Percentiles rank a stretch among this genome's conserved stretches.
Conservation (phyloP, 2,797 vertebrate species). For the Passerculus sandwichensis region DNA sequence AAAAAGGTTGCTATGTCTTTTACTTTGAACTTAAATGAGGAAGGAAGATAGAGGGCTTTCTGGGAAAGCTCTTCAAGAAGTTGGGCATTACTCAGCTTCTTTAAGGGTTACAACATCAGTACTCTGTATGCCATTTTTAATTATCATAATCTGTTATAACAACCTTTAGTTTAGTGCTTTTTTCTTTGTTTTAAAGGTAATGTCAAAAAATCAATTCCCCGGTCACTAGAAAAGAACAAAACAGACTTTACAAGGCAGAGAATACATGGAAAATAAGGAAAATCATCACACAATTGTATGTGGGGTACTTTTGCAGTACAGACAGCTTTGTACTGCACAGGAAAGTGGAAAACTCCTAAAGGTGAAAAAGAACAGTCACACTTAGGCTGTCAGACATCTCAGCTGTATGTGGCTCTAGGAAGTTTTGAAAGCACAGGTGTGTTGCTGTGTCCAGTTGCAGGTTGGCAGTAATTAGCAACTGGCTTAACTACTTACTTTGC, state of each 20-base stretch:
- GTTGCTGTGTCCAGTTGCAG: background rate
- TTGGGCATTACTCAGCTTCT: background rate
- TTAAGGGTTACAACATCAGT: background rate
- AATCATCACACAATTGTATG: background rate
- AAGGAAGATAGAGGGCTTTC: background rate
- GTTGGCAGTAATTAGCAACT: background rate
- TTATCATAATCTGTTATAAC: background rate
- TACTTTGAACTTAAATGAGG: background rate
- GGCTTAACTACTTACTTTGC: background rate
- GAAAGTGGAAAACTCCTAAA: background rate
- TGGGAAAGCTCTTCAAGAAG: background rate
- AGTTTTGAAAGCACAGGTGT: background rate
- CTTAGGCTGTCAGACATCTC: background rate
- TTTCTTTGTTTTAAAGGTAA: background rate
- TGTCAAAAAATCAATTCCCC: background rate
- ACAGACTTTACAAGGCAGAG: background rate
- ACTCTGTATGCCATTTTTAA: background rate
- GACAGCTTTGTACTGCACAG: background rate
- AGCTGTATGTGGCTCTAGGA: background rate
- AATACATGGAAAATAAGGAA: background rate
- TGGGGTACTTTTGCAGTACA: background rate
- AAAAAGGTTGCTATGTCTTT: background rate
- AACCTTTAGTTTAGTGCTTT: background rate
- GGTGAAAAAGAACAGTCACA: background rate
- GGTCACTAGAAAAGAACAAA: background rate